Evolutionary conservation across 2,113 vertebrate genomes (phyloP).

Genomic region (Taurulus bubalis): DNA sequence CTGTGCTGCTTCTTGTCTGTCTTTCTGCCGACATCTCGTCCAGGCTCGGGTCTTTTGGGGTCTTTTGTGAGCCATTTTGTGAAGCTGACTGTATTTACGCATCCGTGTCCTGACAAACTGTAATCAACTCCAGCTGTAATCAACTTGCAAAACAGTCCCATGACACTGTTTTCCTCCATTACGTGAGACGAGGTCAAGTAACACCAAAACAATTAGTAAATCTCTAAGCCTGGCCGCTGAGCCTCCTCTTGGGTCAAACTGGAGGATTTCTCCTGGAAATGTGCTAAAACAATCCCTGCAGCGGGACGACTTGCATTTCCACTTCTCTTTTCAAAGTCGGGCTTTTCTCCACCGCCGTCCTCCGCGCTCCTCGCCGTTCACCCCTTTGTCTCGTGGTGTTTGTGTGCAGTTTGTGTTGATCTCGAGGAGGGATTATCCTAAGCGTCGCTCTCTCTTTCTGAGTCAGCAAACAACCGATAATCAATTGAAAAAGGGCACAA

Average conservation of each 20-base stretch:
- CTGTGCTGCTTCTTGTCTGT: neutral
- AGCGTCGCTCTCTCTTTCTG: constrained; percentile 45
- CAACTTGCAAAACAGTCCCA: constrained; percentile 41
- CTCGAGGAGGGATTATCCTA: constrained; percentile 65
- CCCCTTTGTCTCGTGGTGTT: constrained; percentile 40
- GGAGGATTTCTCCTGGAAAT: constrained; percentile 88
- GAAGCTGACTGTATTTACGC: constrained; percentile 3
- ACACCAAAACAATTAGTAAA: constrained; percentile 51
- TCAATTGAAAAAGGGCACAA: constrained; percentile 47
- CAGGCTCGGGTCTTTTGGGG: neutral
- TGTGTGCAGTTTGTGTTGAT: constrained; percentile 36
- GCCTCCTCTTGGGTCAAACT: constrained; percentile 30
- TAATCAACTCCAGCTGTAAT: constrained; percentile 52
- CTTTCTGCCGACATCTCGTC: neutral
- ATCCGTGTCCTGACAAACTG: constrained; percentile 31
- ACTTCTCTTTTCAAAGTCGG: neutral
- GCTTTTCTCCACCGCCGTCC: neutral
- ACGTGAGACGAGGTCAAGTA: constrained; percentile 37
- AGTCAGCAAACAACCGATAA: constrained; percentile 62
- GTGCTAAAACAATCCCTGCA: constrained; percentile 14
- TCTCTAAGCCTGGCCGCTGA: constrained; percentile 43
- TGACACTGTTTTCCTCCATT: constrained; percentile 21
- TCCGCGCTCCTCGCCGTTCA: constrained; percentile 65
- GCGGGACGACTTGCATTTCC: constrained; percentile 15
- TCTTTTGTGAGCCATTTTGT: constrained; percentile 15